Evolutionary conservation across 1,140 invertebrate genomes (phyloP).

Genomic region (Oncopodura yosiiana): DNA sequence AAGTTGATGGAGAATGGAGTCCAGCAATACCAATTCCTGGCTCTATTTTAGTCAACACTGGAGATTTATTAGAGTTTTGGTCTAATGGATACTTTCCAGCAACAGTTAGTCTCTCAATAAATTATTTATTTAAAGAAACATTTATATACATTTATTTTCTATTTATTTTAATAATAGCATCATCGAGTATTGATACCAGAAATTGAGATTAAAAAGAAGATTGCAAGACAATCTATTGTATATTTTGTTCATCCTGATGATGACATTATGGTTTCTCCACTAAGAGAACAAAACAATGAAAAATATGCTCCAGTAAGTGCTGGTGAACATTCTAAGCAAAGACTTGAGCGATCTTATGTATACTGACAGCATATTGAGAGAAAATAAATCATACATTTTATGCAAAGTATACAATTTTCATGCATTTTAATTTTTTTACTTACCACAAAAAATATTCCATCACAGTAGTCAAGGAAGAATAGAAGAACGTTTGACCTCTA

Average conservation of each 20-base stretch:
- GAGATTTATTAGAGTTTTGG: constrained; percentile 65
- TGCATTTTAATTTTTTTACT: no score
- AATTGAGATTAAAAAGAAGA: constrained; percentile 26
- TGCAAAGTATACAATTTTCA: no score
- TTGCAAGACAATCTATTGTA: constrained; percentile 37
- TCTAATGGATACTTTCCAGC: constrained; percentile 59
- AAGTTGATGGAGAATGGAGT: constrained; percentile 58
- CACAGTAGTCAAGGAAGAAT: no score
- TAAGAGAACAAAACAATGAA: constrained; percentile 34
- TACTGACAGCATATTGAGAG: neutral
- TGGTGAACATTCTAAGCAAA: constrained; percentile 14
- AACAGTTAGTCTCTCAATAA: constrained; percentile 55
- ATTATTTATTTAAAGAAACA: no score
- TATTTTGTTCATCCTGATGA: constrained; percentile 41
- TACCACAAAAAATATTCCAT: no score
- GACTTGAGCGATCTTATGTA: neutral
- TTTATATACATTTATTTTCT: neutral
- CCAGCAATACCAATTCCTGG: constrained; percentile 64
- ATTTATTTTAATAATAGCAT: constrained; percentile 34
- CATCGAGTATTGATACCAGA: constrained; percentile 39
- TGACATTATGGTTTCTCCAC: constrained; percentile 35
- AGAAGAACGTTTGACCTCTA: no score
- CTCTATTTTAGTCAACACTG: constrained; percentile 65
- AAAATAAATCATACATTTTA: no score
- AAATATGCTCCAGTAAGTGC: constrained; percentile 6